Percentiles rank a stretch among this genome's conserved stretches.
phyloP scores from a whole-genome alignment of 2,888 invertebrate species.

The Drosophila leonis region DNA sequence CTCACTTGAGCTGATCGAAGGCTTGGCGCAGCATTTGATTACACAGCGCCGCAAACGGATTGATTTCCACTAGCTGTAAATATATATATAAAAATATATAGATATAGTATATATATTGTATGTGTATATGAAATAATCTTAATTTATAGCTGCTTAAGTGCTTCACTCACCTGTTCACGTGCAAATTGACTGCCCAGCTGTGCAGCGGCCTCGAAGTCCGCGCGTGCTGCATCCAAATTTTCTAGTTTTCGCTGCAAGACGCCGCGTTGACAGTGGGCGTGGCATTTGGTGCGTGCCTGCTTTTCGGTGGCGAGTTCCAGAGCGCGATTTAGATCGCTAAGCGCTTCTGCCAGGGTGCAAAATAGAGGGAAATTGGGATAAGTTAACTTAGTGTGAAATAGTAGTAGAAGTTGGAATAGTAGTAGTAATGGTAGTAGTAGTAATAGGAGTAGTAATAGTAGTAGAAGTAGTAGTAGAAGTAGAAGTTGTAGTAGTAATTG shows the following conservation, averaged over 20 bases:
- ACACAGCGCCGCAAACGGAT: conserved; percentile 98
- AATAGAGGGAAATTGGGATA: background rate
- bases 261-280: conserved; percentile 94
- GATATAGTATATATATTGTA: too few relatives aligned
- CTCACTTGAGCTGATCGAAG: conserved; percentile 86
- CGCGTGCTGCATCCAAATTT: conserved; percentile 89
- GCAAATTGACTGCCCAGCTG: conserved; percentile 94
- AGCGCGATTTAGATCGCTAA: conserved; percentile 91
- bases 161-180: conserved; percentile 89
- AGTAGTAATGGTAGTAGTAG: background rate
- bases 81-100: background rate
- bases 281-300: conserved; percentile 88
- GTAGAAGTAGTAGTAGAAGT: background rate
- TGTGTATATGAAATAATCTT: background rate
- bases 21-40: conserved; percentile 96
- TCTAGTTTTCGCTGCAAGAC: conserved; percentile 90
- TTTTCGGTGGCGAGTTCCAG: conserved; percentile 88
- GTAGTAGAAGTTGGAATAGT: background rate
- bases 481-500: background rate
- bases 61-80: conserved; percentile 91
- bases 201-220: conserved; percentile 92
- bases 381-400: background rate
- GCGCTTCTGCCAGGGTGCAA: conserved; percentile 87
- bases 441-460: background rate
- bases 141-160: background rate